Evolutionary conservation across 2,888 invertebrate species (phyloP).

Genomic region (Oscheius myriophilus): DNA sequence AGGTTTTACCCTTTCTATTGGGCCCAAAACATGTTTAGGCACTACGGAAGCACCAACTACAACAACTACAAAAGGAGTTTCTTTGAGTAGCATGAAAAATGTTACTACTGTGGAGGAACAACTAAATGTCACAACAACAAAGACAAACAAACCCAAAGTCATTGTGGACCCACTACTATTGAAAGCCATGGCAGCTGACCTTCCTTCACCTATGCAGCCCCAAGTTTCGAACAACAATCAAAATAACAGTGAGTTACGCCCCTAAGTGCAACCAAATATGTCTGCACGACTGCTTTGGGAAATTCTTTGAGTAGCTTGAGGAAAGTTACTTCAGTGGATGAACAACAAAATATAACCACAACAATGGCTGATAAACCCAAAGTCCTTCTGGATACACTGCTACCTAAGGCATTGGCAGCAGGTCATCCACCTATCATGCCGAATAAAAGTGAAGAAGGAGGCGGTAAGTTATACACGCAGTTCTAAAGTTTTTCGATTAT

Average conservation of each 20-base stretch:
- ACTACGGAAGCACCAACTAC: neutral
- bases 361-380: slow-evolving; percentile 1
- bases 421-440: neutral
- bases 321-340: neutral
- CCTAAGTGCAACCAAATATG: too few relatives aligned
- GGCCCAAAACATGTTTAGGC: neutral
- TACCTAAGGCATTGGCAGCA: slow-evolving; percentile 5
- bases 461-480: too few relatives aligned
- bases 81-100: too few relatives aligned
- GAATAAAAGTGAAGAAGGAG: too few relatives aligned
- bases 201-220: neutral
- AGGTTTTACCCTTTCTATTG: neutral
- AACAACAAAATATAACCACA: slow-evolving; percentile 1
- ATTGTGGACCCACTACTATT: neutral
- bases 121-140: slow-evolving; percentile 4
- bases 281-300: too few relatives aligned
- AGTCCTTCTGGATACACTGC: neutral
- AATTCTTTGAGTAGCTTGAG: too few relatives aligned
- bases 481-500: too few relatives aligned
- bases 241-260: neutral
- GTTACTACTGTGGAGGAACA: slow-evolving; percentile 6
- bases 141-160: neutral
- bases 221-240: neutral
- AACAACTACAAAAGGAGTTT: too few relatives aligned
- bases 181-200: slow-evolving; percentile 14